Conservation (phyloP, 2,797 vertebrate species). For the Champsocephalus gunnari region DNA sequence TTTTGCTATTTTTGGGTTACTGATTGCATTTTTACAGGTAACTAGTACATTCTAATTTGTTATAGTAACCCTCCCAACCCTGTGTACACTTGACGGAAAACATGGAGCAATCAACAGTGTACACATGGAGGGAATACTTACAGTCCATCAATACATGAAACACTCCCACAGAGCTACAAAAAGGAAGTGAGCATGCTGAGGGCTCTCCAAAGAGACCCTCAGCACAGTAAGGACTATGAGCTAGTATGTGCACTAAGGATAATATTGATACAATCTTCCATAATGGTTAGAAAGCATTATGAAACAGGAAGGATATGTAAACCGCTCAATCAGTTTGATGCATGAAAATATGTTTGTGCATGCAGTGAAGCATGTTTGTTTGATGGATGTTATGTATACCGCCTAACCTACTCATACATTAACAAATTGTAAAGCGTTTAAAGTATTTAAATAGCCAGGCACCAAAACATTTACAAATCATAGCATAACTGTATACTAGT, state of each 20-base stretch:
- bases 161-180: constrained; percentile 5
- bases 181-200: constrained; percentile 8
- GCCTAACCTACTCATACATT: too few species aligned
- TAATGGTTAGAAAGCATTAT: constrained; percentile 10
- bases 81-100: constrained; percentile 31
- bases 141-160: constrained; percentile 38
- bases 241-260: background rate
- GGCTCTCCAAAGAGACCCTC: background rate
- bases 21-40: too few species aligned
- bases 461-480: background rate
- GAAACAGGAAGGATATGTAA: background rate
- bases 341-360: background rate
- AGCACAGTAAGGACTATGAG: background rate
- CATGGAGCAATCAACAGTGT: constrained; percentile 28
- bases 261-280: constrained; percentile 14
- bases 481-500: background rate
- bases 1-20: too few species aligned
- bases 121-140: constrained; percentile 1
- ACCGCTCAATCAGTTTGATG: constrained; percentile 13
- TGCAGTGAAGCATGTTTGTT: background rate
- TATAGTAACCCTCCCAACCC: constrained; percentile 9
- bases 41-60: too few species aligned
- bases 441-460: too few species aligned
- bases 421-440: too few species aligned
- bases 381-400: too few species aligned